Base-by-base conservation (phyloP, 2,888 invertebrate species). In the Synanthedon vespiformis region DNA sequence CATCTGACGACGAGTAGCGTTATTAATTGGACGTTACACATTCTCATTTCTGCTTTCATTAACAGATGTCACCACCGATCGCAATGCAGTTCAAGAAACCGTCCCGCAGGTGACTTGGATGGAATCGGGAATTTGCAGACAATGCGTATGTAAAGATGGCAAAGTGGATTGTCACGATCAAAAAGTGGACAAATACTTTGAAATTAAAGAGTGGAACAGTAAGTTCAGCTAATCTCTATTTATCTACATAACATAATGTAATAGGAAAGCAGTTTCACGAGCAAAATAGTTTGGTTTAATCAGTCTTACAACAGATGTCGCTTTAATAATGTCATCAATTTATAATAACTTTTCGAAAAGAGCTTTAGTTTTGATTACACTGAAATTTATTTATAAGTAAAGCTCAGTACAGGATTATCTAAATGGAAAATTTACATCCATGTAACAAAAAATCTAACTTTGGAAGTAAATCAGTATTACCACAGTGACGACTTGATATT, bases 141-240 rank as follows among this genome's bases (percentile, higher is more conserved):
- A 80, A 52, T 91, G 91, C 59, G 64, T 61, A 0, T 91, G 91
- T 56, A 74, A 81, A 50, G 68, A 79, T 10, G 73, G 74, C 1
- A 76, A 79, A 14, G 80, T 92, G 3, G 82, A 92, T 61, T 92
- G 92, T 56, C 83, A 82, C 8, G 80, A 85, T 11, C 80, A 76
- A 56, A 79, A 76, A 10, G 65, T 92, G 5, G 70, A 71, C 0
- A 67, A 68, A 1, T 88, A 89, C 67, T 90, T 92, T 59, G 81
- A 74, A 1, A 72, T 77, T 14, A 76, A 83, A 0, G 88, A 90
- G 54, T 92, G 91, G 92, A 66, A 78, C 5, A 77, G 80, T 89
- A 53, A 72, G 77, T 49, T 52, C 4, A n/a, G 13, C 13, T 6
- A n/a, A 44, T 44, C 13, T 14, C 44, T 44, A 44, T 3, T 13